Evolutionary conservation across 2,888 invertebrate genomes (phyloP).

Genomic region (Patella pellucida): DNA sequence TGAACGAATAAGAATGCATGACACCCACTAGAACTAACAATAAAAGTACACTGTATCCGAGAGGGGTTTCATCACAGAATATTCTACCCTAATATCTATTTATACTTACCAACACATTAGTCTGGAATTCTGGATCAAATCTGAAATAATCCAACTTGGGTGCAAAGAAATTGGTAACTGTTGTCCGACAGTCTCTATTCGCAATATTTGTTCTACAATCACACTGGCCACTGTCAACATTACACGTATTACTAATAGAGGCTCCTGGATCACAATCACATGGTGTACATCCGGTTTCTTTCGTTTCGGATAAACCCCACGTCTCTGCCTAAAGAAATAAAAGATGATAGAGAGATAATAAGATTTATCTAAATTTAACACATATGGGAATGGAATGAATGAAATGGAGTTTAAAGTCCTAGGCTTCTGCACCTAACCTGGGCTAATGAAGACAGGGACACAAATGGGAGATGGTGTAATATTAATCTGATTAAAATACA

Average conservation of each 20-base stretch:
- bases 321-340: conserved; percentile 32
- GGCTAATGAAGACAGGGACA: too few relatives aligned
- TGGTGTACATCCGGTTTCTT: conserved; percentile 45
- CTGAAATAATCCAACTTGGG: conserved; percentile 47
- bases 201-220: conserved; percentile 38
- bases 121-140: conserved; percentile 46
- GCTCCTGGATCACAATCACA: conserved; percentile 53
- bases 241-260: conserved; percentile 35
- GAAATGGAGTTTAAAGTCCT: too few relatives aligned
- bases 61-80: too few relatives aligned
- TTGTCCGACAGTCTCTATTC: conserved; percentile 41
- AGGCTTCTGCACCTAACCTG: too few relatives aligned
- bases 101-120: neutral
- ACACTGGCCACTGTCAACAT: conserved; percentile 32
- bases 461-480: too few relatives aligned
- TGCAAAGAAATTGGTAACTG: conserved; percentile 38
- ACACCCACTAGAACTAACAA: too few relatives aligned
- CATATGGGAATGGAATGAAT: too few relatives aligned
- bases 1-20: too few relatives aligned
- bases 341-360: too few relatives aligned
- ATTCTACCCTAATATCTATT: neutral
- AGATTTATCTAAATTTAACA: too few relatives aligned
- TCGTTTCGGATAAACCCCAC: conserved; percentile 35
- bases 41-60: too few relatives aligned
- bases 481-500: too few relatives aligned